These are phyloP conservation scores for Tricholauxania praeusta DNA, from an alignment of 2,888 invertebrate species.

Conservation along the genomic window DNA sequence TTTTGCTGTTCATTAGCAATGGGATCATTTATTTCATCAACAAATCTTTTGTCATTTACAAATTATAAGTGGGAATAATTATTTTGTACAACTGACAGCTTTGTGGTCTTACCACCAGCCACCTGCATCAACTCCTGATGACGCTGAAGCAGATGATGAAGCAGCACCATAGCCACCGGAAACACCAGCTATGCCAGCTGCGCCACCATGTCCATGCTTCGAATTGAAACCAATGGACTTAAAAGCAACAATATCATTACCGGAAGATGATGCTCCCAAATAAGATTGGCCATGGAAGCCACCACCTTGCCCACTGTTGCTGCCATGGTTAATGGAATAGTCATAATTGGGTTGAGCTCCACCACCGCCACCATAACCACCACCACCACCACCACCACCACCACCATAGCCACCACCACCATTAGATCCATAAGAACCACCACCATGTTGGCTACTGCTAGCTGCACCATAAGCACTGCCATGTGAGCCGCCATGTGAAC, in stretches of 20 bases:
- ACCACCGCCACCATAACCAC: background rate
- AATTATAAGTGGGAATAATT: background rate
- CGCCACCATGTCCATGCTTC: constrained; percentile 24
- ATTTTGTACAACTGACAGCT: background rate
- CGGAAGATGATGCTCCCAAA: no score
- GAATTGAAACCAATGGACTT: no score
- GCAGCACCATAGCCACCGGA: constrained; percentile 28
- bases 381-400: background rate
- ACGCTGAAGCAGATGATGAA: background rate
- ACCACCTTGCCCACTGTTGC: background rate
- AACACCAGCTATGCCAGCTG: constrained; percentile 20
- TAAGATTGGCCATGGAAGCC: no score
- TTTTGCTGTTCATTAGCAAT: background rate
- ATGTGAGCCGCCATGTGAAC: constrained; percentile 26
- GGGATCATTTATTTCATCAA: background rate
- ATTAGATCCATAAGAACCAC: constrained; percentile 6
- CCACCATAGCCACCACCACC: background rate
- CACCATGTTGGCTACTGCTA: background rate
- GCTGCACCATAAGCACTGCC: constrained; percentile 26
- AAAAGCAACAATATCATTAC: no score
- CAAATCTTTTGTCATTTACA: background rate
- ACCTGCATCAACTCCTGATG: constrained; percentile 6
- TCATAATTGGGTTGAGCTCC: background rate
- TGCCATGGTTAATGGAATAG: background rate
- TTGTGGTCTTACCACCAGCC: constrained; percentile 16